Base-by-base conservation (phyloP, 2,113 vertebrate genomes). In the Xenopus laevis region DNA sequence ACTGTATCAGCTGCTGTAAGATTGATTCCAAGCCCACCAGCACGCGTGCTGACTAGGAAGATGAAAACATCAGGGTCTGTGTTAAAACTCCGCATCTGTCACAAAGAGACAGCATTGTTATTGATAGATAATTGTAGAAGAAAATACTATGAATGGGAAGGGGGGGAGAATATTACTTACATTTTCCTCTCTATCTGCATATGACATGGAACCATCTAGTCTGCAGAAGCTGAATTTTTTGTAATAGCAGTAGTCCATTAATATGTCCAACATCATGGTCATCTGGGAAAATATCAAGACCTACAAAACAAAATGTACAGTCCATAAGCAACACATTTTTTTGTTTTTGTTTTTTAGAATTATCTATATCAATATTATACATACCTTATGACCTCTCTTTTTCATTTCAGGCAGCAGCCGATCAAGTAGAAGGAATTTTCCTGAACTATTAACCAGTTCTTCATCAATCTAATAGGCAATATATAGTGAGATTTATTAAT, bases 281-380 rank as follows among this genome's bases (percentile, higher is more conserved):
- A 99, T 98, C 85, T 99, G 97, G 44, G 97, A 99, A 87, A 99
- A 99, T 74, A 99, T 78, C 76, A 99, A 86, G 20, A 99, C 92
- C 97, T 98, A 79, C 1, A 84, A 76, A 9, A 77, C 12, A 20
- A 10, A 57, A 21, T 57, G 4, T 0, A n/a, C n/a, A n/a, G n/a
- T n/a, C n/a, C 0, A 15, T 13, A 55, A 33, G 9, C 21, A 21
- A 47, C 13, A 2, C 2, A 6, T 47, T n/a, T n/a, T n/a, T n/a
- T n/a, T n/a, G n/a, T 47, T 47, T 3, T 33, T n/a, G n/a, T n/a
- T n/a, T n/a, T 33, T 6, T 33, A 33, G 30, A 33, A n/a, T n/a
- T n/a, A 33, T 33, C 30, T 33, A 33, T 6, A 33, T 33, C 30
- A 33, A 33, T 33, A 47, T 9, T 45, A 30, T 18, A 23, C 82